These are phyloP conservation scores for Meta bourneti DNA, from an alignment of 2,888 invertebrate genomes.

Conservation along the genomic window DNA sequence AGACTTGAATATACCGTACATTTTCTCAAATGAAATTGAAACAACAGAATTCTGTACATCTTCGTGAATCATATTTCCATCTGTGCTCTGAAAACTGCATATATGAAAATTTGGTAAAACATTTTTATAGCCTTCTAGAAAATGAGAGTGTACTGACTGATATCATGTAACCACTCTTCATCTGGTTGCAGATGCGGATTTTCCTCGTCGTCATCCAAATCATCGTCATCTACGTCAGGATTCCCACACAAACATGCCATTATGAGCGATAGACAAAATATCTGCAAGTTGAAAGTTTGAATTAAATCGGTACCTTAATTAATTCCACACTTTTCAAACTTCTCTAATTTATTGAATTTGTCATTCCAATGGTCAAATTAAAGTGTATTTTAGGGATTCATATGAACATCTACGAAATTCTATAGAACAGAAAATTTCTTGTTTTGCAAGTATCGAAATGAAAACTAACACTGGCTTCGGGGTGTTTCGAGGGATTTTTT, in stretches of 20 bases:
- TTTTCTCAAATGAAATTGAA: too few relatives aligned
- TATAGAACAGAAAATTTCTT: too few relatives aligned
- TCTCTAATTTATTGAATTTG: not conserved
- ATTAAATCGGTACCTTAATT: not conserved
- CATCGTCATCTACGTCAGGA: slow-evolving; percentile 78
- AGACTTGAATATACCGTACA: too few relatives aligned
- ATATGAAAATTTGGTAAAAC: too few relatives aligned
- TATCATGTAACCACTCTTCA: slow-evolving; percentile 77
- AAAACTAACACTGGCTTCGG: too few relatives aligned
- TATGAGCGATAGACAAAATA: slow-evolving; percentile 56
- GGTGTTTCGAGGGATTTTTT: too few relatives aligned
- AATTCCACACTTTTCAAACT: not conserved
- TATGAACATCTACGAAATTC: too few relatives aligned
- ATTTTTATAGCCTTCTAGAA: too few relatives aligned
- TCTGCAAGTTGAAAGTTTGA: slow-evolving; percentile 4
- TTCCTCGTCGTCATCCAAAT: slow-evolving; percentile 78
- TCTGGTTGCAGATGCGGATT: slow-evolving; percentile 77
- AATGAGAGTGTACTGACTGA: slow-evolving; percentile 20
- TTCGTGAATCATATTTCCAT: too few relatives aligned
- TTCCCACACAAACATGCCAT: slow-evolving; percentile 74
- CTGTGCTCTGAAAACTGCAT: too few relatives aligned
- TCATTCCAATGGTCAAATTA: not conserved
- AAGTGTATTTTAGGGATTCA: not conserved
- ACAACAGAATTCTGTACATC: too few relatives aligned
- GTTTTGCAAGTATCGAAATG: too few relatives aligned